These are phyloP conservation scores for Dascyllus trimaculatus DNA, from an alignment of 2,113 vertebrate species.

Conservation along the genomic window DNA sequence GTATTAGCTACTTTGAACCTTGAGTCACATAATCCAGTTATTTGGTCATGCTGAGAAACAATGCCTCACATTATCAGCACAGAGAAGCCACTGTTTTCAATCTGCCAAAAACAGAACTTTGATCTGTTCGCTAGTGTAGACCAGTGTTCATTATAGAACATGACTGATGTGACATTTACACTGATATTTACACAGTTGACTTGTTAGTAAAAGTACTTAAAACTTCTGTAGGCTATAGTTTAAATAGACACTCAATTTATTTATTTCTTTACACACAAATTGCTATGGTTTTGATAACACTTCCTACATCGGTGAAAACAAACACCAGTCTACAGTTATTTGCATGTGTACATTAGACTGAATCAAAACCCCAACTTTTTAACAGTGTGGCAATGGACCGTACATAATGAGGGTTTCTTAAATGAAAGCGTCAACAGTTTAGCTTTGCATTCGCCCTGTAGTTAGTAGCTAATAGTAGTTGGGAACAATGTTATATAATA, in stretches of 20 bases:
- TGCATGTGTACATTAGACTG: background rate
- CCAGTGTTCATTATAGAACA: background rate
- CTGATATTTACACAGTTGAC: background rate
- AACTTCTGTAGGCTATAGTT: background rate
- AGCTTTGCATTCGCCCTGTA: too few species aligned
- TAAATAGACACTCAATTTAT: background rate
- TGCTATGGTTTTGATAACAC: background rate
- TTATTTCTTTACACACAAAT: background rate
- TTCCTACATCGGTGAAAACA: background rate
- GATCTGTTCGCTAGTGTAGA: conserved; percentile 1
- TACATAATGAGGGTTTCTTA: conserved; percentile 2
- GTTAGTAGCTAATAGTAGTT: background rate
- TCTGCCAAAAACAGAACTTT: conserved; percentile 20
- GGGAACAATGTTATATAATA: background rate
- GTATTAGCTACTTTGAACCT: conserved; percentile 30
- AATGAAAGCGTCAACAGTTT: background rate
- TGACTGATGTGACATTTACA: background rate
- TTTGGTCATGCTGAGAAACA: conserved; percentile 46
- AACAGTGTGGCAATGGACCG: background rate
- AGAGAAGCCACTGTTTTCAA: conserved; percentile 41
- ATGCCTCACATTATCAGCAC: conserved; percentile 56
- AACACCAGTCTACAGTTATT: background rate
- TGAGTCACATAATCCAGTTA: conserved; percentile 42
- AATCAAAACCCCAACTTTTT: background rate
- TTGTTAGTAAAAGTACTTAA: background rate